Conservation (phyloP, 2,113 vertebrate genomes). For the Potamarius usumacintae region DNA sequence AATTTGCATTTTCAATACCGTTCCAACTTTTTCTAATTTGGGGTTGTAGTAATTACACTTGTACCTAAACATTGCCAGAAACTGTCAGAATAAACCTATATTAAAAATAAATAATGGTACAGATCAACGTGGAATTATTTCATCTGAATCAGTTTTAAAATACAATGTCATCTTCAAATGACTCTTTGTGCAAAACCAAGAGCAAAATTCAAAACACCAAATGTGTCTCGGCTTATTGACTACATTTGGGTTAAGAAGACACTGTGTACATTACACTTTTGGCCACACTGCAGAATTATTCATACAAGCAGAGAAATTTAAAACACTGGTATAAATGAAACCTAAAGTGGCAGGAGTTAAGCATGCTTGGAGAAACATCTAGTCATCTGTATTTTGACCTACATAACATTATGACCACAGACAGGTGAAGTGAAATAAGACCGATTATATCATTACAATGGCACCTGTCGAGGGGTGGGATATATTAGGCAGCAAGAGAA, state of each 20-base stretch:
- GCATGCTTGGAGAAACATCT: not conserved
- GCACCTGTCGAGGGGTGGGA: no score
- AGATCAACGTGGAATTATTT: not conserved
- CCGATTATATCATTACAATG: no score
- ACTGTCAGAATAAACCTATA: not conserved
- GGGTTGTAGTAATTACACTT: not conserved
- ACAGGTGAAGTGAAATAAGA: no score
- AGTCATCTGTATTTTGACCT: conserved; percentile 21
- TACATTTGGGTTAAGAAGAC: not conserved
- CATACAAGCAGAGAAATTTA: not conserved
- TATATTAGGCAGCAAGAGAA: no score
- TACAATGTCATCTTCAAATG: not conserved
- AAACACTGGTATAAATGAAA: not conserved
- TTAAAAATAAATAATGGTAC: not conserved
- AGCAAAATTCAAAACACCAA: not conserved
- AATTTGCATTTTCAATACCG: no score
- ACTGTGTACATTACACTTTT: not conserved
- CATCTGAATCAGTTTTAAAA: not conserved
- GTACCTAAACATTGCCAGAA: no score
- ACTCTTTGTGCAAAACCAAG: not conserved
- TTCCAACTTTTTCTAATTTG: no score
- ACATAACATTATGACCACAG: no score
- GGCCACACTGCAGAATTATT: not conserved
- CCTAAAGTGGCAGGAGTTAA: conserved; percentile 3
- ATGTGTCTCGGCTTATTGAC: not conserved